These are phyloP conservation scores for Ormyrus pomaceus DNA, from an alignment of 2,888 invertebrate genomes.

Conservation along the genomic window DNA sequence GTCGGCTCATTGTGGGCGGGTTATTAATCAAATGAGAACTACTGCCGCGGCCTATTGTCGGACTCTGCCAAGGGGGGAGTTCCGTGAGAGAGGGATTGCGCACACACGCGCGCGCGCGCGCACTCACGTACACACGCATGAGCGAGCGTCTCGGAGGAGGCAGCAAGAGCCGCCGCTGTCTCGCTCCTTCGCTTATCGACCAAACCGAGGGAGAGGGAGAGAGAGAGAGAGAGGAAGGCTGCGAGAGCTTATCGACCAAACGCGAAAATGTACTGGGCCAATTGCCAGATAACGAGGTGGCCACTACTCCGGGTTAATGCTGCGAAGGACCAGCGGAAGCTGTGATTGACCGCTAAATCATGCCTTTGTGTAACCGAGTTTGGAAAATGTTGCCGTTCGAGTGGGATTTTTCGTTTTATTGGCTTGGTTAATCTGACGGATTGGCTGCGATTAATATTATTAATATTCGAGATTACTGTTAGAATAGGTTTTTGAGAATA, in stretches of 20 bases:
- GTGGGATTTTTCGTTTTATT: too few relatives aligned
- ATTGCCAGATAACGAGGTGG: background rate
- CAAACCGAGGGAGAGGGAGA: slow-evolving; percentile 60
- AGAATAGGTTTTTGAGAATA: too few relatives aligned
- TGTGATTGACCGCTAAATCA: too few relatives aligned
- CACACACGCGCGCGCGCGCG: background rate
- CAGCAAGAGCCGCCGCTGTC: slow-evolving; percentile 33
- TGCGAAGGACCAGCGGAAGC: too few relatives aligned
- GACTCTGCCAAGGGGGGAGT: slow-evolving; percentile 59
- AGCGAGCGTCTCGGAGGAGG: slow-evolving; percentile 15
- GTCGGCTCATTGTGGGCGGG: slow-evolving; percentile 71
- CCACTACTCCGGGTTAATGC: background rate
- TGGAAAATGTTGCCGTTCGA: too few relatives aligned
- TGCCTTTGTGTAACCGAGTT: too few relatives aligned
- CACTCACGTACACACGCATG: background rate
- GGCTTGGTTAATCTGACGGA: too few relatives aligned
- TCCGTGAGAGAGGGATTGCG: slow-evolving; percentile 58
- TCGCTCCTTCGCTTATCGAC: slow-evolving; percentile 67
- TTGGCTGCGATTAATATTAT: too few relatives aligned
- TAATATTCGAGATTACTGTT: too few relatives aligned
- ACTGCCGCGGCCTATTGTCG: slow-evolving; percentile 73
- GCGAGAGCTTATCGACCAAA: slow-evolving; percentile 3
- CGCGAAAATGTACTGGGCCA: background rate
- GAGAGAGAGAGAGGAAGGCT: slow-evolving; percentile 8
- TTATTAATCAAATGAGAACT: slow-evolving; percentile 76